These are phyloP conservation scores for Hemistola chrysoprasaria DNA, from an alignment of 2,888 invertebrate genomes.

Conservation along the genomic window DNA sequence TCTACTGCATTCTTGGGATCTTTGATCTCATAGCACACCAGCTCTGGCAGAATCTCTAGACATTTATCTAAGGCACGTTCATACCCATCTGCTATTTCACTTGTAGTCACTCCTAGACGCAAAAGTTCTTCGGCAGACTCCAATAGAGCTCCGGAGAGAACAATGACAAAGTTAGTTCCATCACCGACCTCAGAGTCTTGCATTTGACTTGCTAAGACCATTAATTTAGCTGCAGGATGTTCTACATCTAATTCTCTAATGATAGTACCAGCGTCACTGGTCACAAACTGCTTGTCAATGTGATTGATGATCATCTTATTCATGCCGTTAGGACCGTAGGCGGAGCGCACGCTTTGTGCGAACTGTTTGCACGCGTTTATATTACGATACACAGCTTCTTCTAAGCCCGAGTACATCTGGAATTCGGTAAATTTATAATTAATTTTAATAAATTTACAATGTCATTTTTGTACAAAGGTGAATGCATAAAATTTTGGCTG, in stretches of 20 bases:
- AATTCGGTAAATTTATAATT: constrained; percentile 31
- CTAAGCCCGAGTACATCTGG: constrained; percentile 92
- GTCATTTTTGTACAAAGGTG: too few species aligned
- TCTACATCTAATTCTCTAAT: constrained; percentile 97
- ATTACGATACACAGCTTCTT: constrained; percentile 98
- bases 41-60: constrained; percentile 92
- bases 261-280: constrained; percentile 99
- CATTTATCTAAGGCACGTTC: constrained; percentile 95
- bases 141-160: constrained; percentile 95
- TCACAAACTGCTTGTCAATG: constrained; percentile 98
- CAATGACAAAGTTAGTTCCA: constrained; percentile 99
- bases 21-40: constrained; percentile 90
- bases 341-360: constrained; percentile 94
- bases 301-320: constrained; percentile 99
- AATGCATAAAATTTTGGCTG: too few species aligned
- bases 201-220: constrained; percentile 98
- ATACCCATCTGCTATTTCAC: constrained; percentile 98
- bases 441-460: too few species aligned
- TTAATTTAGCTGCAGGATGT: constrained; percentile 98
- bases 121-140: constrained; percentile 96
- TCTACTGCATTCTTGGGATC: constrained; percentile 84
- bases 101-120: constrained; percentile 96
- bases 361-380: constrained; percentile 98
- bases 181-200: constrained; percentile 99
- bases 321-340: constrained; percentile 99